These are phyloP conservation scores for Calameuta idolon DNA, from an alignment of 2,888 invertebrate species.

Conservation along the genomic window DNA sequence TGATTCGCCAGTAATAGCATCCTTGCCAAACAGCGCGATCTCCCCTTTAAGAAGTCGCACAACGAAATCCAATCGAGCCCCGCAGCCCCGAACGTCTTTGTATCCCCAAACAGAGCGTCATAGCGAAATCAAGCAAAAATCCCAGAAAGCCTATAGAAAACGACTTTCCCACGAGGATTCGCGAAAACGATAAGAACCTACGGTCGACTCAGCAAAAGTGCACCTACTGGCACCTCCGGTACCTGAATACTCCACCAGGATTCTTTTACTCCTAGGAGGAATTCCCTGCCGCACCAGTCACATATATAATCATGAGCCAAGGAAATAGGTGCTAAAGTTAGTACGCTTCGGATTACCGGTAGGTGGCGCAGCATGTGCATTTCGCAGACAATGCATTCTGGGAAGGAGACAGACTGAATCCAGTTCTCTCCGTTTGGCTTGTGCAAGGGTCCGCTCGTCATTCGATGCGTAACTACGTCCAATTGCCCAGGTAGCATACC, in stretches of 20 bases:
- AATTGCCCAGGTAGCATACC: conserved; percentile 44
- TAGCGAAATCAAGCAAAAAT: not conserved
- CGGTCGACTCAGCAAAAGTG: not conserved
- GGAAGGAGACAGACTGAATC: conserved; percentile 44
- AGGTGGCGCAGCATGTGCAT: conserved; percentile 27
- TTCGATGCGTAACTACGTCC: conserved; percentile 56
- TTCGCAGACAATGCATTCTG: conserved; percentile 40
- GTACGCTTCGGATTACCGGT: not conserved
- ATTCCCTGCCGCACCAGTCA: not conserved
- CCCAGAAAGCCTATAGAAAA: not conserved
- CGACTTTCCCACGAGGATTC: not conserved
- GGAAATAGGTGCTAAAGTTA: not conserved
- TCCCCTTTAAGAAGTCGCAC: not conserved
- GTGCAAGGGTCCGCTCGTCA: conserved; percentile 29
- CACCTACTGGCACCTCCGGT: not conserved
- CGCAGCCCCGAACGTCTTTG: not conserved
- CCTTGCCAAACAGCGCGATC: not conserved
- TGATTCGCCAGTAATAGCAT: not conserved
- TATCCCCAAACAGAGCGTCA: not conserved
- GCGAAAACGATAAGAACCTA: not conserved
- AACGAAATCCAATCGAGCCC: not conserved
- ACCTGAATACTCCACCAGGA: not conserved
- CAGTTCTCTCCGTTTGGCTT: conserved; percentile 40
- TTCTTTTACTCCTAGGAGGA: not conserved
- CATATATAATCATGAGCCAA: not conserved